Base-by-base conservation (phyloP, 2,888 invertebrate genomes). In the Odontocerum albicorne region DNA sequence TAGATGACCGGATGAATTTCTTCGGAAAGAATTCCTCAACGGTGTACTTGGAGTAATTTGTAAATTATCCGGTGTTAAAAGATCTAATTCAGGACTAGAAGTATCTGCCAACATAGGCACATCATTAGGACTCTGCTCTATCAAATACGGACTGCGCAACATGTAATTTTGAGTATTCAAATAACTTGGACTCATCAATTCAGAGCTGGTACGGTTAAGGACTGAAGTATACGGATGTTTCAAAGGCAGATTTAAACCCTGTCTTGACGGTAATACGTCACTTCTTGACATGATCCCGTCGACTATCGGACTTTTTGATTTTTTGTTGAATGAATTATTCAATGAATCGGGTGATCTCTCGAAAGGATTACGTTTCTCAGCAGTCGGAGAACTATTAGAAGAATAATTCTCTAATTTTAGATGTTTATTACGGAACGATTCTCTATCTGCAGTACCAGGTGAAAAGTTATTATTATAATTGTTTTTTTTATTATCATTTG, bases 41-140 rank as follows among this genome's bases (percentile, higher is more conserved):
- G 60, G 60, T 6, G 60, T 60, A 2, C 46, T 44, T 1, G 57
- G 77, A 2, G 75, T 76, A 1, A 74, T 72, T 8, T 75, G 62
- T 36, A 71, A 73, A 62, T 77, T 77, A 54, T 78, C 78, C 1
- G 79, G 79, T 1, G 79, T 80, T 6, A 81, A 66, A 22, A 80
- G 70, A 65, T 83, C 83, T 64, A 83, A 70, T 68, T 83, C 83
- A 1, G 83, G 83, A 68, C 82, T 82, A 56, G 82, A 82, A 54
- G 80, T 77, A 66, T 84, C 81, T 44, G 80, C 81, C 12, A 82
- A 63, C 71, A 83, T 76, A 1, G 77, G 64, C 38, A 75, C 78
- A 46, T 77, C 77, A 49, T 74, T 75, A 6, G 78, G 77, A 62
- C 77, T 78, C 21, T 71, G 72, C 55, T 77, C 77, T 20, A 73